Evolutionary conservation across 2,888 invertebrate genomes (phyloP), one percentile per base, ranked within the genome.

Genomic region (Scelioninae gen. 2): DNA sequence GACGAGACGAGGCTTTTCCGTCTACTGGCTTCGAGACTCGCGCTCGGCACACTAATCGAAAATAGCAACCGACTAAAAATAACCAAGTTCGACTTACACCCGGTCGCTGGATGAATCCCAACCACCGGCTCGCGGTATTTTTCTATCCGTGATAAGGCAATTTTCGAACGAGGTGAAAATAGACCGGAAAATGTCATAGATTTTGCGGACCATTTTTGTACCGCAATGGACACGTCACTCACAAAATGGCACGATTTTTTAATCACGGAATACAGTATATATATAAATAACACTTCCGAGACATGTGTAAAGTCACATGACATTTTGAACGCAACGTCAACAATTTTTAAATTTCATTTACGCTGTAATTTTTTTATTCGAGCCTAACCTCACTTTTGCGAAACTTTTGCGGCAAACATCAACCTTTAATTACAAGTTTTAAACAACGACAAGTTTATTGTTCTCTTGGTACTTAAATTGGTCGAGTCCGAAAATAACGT

Each of bases 11-110:
- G 72, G 69, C 67, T 79, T 71, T 75, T 77, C 69, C 76, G 79
- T 73, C 75, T 68, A 81, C 81, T 79, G 78, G 76, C 77, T 78
- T 74, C 76, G 70, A 68, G 72, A 67, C 72, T 72, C 74, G 52
- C 77, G 75, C 76, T 73, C 76, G 82, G 78, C 79, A 80, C 77
- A 79, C 80, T 77, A 78, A 80, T 80, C 77, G 78, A 80, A 82
- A 83, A 83, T 83, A 83, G 81, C 78, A 72, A 73, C 50, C 43
- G 72, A 58, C 81, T 77, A 81, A 82, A 83, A 82, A 83, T 83
- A 83, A 75, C 68, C 74, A 70, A 64, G 77, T 77, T 75, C 78
- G 74, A 76, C 78, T 76, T 76, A 71, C 73, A 75, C 71, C 73
- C 73, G 72, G 73, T 76, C 75, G 69, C 70, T 69, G 50, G 69